These are phyloP conservation scores for Chorisops tibialis DNA, from an alignment of 2,888 invertebrate genomes.

Conservation along the genomic window DNA sequence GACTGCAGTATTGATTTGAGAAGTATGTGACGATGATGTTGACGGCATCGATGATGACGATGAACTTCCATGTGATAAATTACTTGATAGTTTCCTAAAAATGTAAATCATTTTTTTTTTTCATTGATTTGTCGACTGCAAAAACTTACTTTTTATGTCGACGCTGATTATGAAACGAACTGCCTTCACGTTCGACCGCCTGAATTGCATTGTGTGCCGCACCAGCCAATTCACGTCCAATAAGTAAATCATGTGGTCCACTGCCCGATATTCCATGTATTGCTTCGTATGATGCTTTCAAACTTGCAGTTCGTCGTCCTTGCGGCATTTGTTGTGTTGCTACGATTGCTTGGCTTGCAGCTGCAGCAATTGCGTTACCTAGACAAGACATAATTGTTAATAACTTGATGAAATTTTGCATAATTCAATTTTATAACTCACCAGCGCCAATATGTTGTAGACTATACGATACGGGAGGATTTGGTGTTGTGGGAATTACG, in stretches of 20 bases:
- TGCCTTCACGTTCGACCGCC: conserved; percentile 61
- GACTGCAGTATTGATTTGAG: conserved; percentile 38
- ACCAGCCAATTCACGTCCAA: conserved; percentile 68
- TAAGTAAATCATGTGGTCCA: conserved; percentile 63
- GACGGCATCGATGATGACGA: conserved; percentile 43
- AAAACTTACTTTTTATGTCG: conserved; percentile 60
- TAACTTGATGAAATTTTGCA: background rate
- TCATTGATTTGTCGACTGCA: background rate
- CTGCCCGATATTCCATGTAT: conserved; percentile 65
- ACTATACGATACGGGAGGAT: conserved; percentile 59
- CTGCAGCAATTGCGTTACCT: conserved; percentile 84
- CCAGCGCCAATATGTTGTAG: conserved; percentile 83
- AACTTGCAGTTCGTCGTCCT: conserved; percentile 86
- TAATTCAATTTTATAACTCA: conserved; percentile 32
- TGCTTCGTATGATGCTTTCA: conserved; percentile 94
- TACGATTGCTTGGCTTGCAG: conserved; percentile 93
- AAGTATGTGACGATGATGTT: conserved; percentile 44
- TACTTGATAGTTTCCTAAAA: conserved; percentile 45
- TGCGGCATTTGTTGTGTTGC: conserved; percentile 96
- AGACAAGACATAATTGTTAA: background rate
- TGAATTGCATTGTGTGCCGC: conserved; percentile 71
- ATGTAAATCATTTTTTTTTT: background rate
- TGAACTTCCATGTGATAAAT: conserved; percentile 25
- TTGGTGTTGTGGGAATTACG: conserved; percentile 38
- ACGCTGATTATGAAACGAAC: conserved; percentile 57